These are phyloP conservation scores for Oenanthe melanoleuca DNA, from an alignment of 2,113 vertebrate species.

Conservation along the genomic window DNA sequence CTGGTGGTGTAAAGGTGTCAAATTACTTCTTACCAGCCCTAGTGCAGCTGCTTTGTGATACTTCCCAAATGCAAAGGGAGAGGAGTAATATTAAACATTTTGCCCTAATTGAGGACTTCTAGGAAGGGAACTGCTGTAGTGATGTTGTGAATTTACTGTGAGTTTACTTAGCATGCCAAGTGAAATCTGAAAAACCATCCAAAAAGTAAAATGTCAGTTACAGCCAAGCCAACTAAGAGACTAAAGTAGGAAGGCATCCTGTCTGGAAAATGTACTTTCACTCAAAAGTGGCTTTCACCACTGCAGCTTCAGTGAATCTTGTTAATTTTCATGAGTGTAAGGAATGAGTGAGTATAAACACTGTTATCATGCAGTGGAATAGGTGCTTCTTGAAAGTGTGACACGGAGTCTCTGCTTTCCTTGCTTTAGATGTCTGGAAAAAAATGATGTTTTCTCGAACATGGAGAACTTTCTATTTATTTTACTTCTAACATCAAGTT, in stretches of 20 bases:
- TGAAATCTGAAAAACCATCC: not conserved
- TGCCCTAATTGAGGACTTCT: not conserved
- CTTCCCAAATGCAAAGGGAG: not conserved
- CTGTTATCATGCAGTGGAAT: not conserved
- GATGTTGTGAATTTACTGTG: not conserved
- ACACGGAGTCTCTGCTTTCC: not conserved
- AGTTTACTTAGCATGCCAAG: not conserved
- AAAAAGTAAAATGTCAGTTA: not conserved
- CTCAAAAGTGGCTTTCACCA: not conserved
- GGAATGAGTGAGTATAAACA: not conserved
- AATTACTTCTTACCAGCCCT: not conserved
- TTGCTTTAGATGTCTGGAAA: not conserved
- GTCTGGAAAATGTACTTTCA: not conserved
- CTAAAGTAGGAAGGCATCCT: not conserved
- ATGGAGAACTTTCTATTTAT: not conserved
- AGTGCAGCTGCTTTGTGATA: not conserved
- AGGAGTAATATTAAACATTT: not conserved
- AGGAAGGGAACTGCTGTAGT: not conserved
- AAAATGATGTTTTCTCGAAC: not conserved
- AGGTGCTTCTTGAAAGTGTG: not conserved
- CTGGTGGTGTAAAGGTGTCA: not conserved
- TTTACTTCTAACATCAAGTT: not conserved
- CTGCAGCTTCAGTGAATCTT: not conserved
- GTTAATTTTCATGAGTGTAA: not conserved
- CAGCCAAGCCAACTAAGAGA: fast-evolving